These are phyloP conservation scores for Zaprionus kolodkinae DNA, from an alignment of 1,140 invertebrate species.

Conservation along the genomic window DNA sequence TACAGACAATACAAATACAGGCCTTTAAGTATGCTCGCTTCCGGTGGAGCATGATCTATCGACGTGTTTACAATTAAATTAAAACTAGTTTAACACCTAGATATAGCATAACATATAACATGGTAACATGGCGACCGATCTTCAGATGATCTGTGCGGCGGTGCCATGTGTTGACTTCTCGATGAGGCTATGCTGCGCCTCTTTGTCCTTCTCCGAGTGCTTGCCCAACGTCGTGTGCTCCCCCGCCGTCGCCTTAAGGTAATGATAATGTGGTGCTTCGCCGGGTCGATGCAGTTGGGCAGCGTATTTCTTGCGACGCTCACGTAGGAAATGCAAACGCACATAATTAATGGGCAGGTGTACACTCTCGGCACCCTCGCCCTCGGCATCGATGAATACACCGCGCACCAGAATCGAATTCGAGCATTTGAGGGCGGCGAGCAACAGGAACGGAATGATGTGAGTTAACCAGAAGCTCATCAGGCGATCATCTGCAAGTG, in stretches of 20 bases:
- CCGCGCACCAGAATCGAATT: slow-evolving; percentile 93
- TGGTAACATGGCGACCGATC: not conserved
- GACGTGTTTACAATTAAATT: slow-evolving; percentile 55
- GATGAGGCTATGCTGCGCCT: slow-evolving; percentile 73
- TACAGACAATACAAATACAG: slow-evolving; percentile 19
- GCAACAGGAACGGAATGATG: slow-evolving; percentile 88
- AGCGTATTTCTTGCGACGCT: slow-evolving; percentile 85
- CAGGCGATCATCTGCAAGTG: slow-evolving; percentile 86
- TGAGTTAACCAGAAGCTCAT: slow-evolving; percentile 92
- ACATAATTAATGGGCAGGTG: slow-evolving; percentile 93
- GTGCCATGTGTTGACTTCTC: slow-evolving; percentile 59
- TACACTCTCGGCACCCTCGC: slow-evolving; percentile 91
- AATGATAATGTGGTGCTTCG: slow-evolving; percentile 59
- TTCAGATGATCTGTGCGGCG: slow-evolving; percentile 62
- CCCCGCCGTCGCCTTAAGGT: slow-evolving; percentile 49
- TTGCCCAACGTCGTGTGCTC: slow-evolving; percentile 54
- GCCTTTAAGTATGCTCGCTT: slow-evolving; percentile 66
- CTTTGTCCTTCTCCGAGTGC: slow-evolving; percentile 67
- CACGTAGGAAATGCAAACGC: slow-evolving; percentile 89
- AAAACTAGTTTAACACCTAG: slow-evolving; percentile 68
- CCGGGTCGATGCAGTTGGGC: not conserved
- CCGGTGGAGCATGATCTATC: slow-evolving; percentile 36
- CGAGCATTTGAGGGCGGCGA: slow-evolving; percentile 92
- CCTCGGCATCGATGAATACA: slow-evolving; percentile 93
- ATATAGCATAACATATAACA: slow-evolving; percentile 7